Percentiles rank a stretch among this genome's conserved stretches.
Evolutionary conservation across 2,888 invertebrate species (phyloP).

Genomic region (Dolichopus griseipennis): DNA sequence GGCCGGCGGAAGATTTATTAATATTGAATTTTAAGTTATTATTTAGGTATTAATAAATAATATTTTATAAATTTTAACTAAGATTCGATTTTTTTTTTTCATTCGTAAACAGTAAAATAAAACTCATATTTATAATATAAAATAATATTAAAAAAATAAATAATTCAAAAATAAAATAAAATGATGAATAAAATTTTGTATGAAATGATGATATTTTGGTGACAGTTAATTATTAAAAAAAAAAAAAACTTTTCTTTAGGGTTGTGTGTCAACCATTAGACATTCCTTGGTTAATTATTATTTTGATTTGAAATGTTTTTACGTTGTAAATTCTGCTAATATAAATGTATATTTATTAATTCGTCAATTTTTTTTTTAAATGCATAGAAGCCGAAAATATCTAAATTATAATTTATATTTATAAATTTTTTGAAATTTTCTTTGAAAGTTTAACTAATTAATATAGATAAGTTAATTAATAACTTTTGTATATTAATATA

Average conservation of each 20-base stretch:
- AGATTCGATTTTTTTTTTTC: too few species aligned
- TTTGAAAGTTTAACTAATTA: too few species aligned
- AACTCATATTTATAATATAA: neutral
- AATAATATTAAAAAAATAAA: neutral
- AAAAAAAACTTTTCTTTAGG: conserved; percentile 12
- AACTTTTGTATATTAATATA: too few species aligned
- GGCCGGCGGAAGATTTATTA: neutral
- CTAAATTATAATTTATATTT: neutral
- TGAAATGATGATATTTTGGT: neutral
- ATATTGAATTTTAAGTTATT: too few species aligned
- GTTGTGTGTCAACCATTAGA: conserved; percentile 44
- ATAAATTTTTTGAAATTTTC: too few species aligned
- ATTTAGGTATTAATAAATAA: too few species aligned
- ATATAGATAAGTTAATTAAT: too few species aligned
- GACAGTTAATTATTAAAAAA: neutral
- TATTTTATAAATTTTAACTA: too few species aligned
- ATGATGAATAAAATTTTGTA: neutral
- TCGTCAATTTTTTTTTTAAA: conserved; percentile 17
- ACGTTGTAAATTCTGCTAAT: conserved; percentile 15
- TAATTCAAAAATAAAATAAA: neutral
- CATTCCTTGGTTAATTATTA: conserved; percentile 27
- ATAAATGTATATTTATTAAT: conserved; percentile 20
- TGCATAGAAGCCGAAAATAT: conserved; percentile 20
- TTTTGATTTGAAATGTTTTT: conserved; percentile 11
- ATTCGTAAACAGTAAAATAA: neutral